A percentile compares a stretch with the other conserved stretches of the same genome.
Evolutionary conservation across 1,140 invertebrate genomes (phyloP).

Genomic region (Aphelenchoides avenae): DNA sequence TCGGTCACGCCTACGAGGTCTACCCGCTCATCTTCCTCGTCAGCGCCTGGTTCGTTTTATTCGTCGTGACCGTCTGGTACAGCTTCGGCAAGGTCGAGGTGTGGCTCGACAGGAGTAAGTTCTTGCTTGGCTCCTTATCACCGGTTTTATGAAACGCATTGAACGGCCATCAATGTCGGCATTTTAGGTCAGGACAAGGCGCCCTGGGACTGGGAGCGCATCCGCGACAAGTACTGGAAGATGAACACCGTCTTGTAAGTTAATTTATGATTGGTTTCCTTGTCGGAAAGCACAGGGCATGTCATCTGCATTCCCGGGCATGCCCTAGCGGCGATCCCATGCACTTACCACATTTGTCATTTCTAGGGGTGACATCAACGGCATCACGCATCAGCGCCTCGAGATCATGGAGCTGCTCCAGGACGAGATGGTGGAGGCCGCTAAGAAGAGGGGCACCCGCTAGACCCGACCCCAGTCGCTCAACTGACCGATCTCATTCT

Average conservation of each 20-base stretch:
- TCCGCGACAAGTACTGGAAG: too few species aligned
- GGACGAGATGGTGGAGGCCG: slow-evolving; percentile 55
- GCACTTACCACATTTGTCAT: too few species aligned
- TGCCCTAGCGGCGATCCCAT: too few species aligned
- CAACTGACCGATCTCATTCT: too few species aligned
- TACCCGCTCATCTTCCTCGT: slow-evolving; percentile 36
- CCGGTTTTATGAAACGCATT: too few species aligned
- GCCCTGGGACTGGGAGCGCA: slow-evolving; percentile 44
- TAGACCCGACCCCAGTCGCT: too few species aligned
- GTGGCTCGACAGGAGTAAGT: slow-evolving; percentile 39
- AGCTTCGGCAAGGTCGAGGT: slow-evolving; percentile 37
- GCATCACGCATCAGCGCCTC: slow-evolving; percentile 44
- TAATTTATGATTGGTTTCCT: too few species aligned
- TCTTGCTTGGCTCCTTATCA: too few species aligned
- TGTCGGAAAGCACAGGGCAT: too few species aligned
- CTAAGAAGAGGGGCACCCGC: slow-evolving; percentile 49
- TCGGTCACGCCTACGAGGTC: slow-evolving; percentile 13
- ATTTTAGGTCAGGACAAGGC: slow-evolving; percentile 34
- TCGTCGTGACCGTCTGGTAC: slow-evolving; percentile 16
- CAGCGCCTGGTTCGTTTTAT: slow-evolving; percentile 30
- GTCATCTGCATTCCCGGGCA: too few species aligned
- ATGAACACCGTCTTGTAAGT: slow-evolving; percentile 20
- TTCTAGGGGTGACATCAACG: slow-evolving; percentile 37
- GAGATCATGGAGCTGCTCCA: slow-evolving; percentile 51
- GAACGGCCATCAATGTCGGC: too few species aligned